Conservation (phyloP, 2,113 vertebrate genomes). For the Tautogolabrus adspersus region DNA sequence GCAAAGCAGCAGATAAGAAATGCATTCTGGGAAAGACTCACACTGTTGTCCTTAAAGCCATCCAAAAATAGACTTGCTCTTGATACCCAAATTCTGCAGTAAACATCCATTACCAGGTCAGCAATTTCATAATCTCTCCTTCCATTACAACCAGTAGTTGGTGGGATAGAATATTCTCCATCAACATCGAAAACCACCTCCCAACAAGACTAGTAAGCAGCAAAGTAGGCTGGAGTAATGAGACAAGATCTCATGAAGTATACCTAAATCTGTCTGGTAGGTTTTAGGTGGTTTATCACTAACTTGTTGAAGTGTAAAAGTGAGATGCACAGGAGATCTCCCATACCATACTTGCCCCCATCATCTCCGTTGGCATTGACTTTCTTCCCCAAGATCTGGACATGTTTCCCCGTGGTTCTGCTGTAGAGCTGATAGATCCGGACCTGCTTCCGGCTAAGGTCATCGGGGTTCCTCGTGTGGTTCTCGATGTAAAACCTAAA, state of each 20-base stretch:
- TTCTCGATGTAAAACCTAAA: constrained; percentile 87
- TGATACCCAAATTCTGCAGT: constrained; percentile 21
- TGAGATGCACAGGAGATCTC: constrained; percentile 79
- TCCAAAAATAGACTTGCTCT: constrained; percentile 29
- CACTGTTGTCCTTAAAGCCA: not conserved
- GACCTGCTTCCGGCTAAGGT: constrained; percentile 85
- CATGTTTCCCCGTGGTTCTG: constrained; percentile 85
- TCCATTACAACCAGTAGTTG: constrained; percentile 26
- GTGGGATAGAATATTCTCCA: constrained; percentile 21
- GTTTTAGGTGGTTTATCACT: not conserved
- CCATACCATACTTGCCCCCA: constrained; percentile 88
- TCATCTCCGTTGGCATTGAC: constrained; percentile 88
- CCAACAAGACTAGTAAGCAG: constrained; percentile 9
- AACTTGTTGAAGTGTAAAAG: constrained; percentile 48
- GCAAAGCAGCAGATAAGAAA: not conserved
- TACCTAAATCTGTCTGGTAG: not conserved
- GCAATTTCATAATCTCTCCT: constrained; percentile 23
- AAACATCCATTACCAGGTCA: constrained; percentile 29
- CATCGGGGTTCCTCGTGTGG: constrained; percentile 85
- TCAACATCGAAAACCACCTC: constrained; percentile 22
- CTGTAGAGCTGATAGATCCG: constrained; percentile 88
- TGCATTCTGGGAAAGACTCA: not conserved
- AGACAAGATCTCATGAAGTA: constrained; percentile 3
- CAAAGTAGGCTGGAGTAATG: not conserved
- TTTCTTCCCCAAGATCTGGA: constrained; percentile 86